phyloP scores from a whole-genome alignment of 2,113 vertebrate genomes.

The Marmota flaviventris region DNA sequence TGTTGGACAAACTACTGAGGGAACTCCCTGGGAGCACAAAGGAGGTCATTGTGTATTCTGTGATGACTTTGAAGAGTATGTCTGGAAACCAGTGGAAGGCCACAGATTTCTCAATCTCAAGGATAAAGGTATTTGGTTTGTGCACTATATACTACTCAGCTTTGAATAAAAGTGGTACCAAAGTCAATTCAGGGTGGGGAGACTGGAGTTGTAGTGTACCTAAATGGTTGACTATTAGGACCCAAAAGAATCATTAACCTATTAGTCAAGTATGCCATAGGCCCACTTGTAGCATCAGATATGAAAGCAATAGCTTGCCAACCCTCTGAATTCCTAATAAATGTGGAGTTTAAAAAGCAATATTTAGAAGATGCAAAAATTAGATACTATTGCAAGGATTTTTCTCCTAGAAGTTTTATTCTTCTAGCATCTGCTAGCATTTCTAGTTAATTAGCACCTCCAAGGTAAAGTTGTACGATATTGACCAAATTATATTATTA shows the following conservation, averaged over 20 bases:
- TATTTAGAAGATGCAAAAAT: background rate
- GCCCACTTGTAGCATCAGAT: background rate
- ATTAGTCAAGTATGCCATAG: background rate
- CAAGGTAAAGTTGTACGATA: background rate
- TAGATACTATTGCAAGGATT: background rate
- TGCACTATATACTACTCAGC: background rate
- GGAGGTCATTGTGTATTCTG: fast-evolving
- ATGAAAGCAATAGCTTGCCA: background rate
- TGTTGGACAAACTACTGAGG: too few relatives aligned
- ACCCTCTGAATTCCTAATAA: background rate
- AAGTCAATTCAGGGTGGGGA: background rate
- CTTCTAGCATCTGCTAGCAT: too few relatives aligned
- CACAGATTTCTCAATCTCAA: background rate
- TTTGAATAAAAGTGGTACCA: slow-evolving; percentile 2
- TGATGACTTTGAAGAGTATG: background rate
- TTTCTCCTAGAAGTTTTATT: too few relatives aligned
- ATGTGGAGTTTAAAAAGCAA: background rate
- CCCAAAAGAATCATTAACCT: background rate
- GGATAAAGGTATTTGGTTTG: background rate
- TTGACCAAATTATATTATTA: too few relatives aligned
- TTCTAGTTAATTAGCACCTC: background rate
- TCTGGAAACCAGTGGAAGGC: background rate
- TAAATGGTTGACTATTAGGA: background rate
- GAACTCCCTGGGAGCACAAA: background rate
- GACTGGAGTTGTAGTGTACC: background rate